A percentile compares a stretch with the other conserved stretches of the same genome.
Evolutionary conservation across 2,888 invertebrate species (phyloP).

Genomic region (Parapristionchus giblindavisi): DNA sequence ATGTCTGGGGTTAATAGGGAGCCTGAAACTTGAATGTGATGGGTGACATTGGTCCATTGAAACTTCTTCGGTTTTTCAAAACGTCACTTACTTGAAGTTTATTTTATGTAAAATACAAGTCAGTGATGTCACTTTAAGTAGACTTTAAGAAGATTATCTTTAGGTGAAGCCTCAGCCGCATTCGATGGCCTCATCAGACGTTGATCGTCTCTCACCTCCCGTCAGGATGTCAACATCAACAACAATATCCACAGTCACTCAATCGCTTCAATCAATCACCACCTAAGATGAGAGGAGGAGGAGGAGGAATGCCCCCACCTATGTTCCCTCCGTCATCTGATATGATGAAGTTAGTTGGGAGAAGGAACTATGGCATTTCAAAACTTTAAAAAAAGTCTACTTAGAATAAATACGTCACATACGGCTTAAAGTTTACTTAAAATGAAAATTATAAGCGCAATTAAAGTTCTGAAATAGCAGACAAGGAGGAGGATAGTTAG

Average conservation of each 20-base stretch:
- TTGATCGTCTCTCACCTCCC: neutral
- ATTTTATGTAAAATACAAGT: too few species aligned
- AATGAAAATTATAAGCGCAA: too few species aligned
- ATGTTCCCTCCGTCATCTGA: neutral
- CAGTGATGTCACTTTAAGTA: too few species aligned
- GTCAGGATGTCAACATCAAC: neutral
- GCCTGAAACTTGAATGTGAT: too few species aligned
- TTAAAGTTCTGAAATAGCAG: too few species aligned
- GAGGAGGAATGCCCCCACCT: neutral
- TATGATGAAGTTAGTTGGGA: conserved; percentile 22
- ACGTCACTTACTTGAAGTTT: too few species aligned
- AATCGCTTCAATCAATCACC: too few species aligned
- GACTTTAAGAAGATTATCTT: neutral
- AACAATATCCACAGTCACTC: neutral
- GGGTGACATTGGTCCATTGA: too few species aligned
- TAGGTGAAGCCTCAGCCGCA: conserved; percentile 51
- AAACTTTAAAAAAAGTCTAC: too few species aligned
- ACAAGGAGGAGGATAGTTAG: too few species aligned
- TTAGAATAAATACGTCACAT: neutral
- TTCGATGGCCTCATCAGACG: neutral
- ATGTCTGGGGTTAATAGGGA: too few species aligned
- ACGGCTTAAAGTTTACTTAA: neutral
- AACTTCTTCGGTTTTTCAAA: too few species aligned
- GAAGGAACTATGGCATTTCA: neutral
- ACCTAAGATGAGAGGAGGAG: neutral